A percentile compares a stretch with the other conserved stretches of the same genome.
phyloP scores from a whole-genome alignment of 2,113 vertebrate genomes.

The Cebus imitator region DNA sequence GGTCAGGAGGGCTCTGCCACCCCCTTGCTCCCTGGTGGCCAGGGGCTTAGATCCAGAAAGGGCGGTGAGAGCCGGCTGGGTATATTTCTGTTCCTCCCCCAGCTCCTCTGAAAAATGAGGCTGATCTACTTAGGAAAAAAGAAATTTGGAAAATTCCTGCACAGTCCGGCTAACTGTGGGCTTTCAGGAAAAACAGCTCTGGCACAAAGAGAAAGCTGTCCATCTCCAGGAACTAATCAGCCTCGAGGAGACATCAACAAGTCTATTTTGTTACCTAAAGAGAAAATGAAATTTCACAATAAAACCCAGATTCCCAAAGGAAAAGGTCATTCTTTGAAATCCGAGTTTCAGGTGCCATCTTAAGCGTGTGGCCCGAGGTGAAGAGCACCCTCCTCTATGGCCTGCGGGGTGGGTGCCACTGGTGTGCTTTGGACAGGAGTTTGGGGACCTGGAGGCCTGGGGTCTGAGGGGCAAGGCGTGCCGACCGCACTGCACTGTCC shows the following conservation, averaged over 20 bases:
- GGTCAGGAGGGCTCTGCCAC: neutral
- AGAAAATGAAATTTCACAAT: neutral
- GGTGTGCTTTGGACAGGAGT: neutral
- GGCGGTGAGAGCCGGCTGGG: neutral
- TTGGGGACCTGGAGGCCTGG: neutral
- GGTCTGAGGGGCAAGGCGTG: neutral
- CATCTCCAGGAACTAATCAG: conserved; percentile 4
- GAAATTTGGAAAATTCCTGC: conserved; percentile 32
- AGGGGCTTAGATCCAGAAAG: neutral
- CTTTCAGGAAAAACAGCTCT: neutral
- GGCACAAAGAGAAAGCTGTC: neutral
- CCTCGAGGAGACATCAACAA: neutral
- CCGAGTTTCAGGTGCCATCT: neutral
- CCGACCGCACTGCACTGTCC: neutral
- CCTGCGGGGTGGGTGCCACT: neutral
- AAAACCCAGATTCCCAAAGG: neutral
- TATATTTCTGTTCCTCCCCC: neutral
- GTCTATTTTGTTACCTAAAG: neutral
- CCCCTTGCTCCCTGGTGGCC: neutral
- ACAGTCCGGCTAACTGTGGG: neutral
- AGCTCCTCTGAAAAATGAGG: neutral
- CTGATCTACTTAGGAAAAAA: neutral
- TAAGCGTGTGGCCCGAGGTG: neutral
- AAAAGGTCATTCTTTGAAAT: neutral
- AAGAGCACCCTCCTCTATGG: neutral